phyloP scores from a whole-genome alignment of 2,888 invertebrate genomes.

The Pristionchus japonicus region DNA sequence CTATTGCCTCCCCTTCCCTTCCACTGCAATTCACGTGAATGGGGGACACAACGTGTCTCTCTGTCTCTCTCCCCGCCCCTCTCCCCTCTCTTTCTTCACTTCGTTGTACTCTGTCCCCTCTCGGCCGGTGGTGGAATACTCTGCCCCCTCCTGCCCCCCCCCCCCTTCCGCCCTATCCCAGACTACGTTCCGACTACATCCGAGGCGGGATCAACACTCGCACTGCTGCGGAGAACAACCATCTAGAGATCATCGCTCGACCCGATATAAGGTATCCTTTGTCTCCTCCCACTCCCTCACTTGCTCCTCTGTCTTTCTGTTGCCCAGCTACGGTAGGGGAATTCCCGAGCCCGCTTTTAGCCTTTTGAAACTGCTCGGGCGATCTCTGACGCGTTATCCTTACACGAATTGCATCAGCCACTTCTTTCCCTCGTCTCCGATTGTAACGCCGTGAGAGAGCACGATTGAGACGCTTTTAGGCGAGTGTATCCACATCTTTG shows the following conservation, averaged over 20 bases:
- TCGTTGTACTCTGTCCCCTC: slow-evolving; percentile 18
- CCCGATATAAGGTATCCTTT: background rate
- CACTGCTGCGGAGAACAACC: background rate
- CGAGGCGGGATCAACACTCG: background rate
- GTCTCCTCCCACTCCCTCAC: background rate
- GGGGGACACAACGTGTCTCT: slow-evolving; percentile 15
- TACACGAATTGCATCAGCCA: background rate
- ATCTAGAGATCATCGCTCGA: background rate
- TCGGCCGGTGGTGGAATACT: slow-evolving; percentile 16
- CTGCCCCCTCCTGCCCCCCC: background rate
- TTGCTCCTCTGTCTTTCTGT: background rate
- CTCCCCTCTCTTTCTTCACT: background rate
- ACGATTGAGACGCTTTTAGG: background rate
- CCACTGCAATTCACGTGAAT: slow-evolving; percentile 15
- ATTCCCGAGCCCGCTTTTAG: background rate
- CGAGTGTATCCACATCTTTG: background rate
- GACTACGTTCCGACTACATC: slow-evolving; percentile 27
- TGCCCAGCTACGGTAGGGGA: background rate
- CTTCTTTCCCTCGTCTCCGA: background rate
- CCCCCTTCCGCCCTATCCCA: slow-evolving; percentile 2
- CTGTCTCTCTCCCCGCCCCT: background rate
- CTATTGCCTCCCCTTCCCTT: background rate
- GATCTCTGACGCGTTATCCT: slow-evolving; percentile 16
- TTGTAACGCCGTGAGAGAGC: background rate
- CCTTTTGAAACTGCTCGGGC: background rate